Evolutionary conservation across 2,113 vertebrate species (phyloP).

Genomic region (Tetrax tetrax): DNA sequence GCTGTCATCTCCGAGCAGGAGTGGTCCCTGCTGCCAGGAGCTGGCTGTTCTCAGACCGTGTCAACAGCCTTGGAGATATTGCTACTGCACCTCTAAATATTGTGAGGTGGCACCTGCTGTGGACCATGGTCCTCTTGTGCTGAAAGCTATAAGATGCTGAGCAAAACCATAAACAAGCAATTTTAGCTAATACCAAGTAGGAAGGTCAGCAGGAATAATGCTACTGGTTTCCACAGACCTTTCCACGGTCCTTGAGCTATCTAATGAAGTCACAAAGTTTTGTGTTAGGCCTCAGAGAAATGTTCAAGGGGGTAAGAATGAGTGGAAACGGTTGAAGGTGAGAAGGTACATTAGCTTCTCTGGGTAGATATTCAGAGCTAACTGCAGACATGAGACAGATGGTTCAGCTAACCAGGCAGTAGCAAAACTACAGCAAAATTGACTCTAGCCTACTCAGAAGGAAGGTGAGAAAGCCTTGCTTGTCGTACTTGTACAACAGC

Average conservation of each 20-base stretch:
- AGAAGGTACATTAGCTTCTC: not conserved
- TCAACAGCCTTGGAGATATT: not conserved
- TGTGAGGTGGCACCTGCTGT: not conserved
- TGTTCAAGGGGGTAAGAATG: not conserved
- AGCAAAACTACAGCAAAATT: not conserved
- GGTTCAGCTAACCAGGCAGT: not conserved
- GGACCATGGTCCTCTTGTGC: not conserved
- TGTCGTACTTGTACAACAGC: not conserved
- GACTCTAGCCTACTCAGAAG: not conserved
- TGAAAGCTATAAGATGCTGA: not conserved
- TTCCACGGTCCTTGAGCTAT: not conserved
- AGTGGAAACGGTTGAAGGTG: not conserved
- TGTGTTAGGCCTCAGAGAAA: not conserved
- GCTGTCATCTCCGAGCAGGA: not conserved
- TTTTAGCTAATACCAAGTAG: not conserved
- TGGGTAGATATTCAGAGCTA: not conserved
- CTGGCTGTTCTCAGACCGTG: not conserved
- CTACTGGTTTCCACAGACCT: not conserved
- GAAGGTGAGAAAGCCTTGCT: not conserved
- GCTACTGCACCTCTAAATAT: not conserved
- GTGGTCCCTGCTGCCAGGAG: not conserved
- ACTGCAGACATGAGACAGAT: not conserved
- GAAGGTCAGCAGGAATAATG: not conserved
- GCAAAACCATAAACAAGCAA: not conserved
- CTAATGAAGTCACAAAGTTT: not conserved